Conservation (phyloP, 2,888 invertebrate species). For the Cataglyphis livida region DNA sequence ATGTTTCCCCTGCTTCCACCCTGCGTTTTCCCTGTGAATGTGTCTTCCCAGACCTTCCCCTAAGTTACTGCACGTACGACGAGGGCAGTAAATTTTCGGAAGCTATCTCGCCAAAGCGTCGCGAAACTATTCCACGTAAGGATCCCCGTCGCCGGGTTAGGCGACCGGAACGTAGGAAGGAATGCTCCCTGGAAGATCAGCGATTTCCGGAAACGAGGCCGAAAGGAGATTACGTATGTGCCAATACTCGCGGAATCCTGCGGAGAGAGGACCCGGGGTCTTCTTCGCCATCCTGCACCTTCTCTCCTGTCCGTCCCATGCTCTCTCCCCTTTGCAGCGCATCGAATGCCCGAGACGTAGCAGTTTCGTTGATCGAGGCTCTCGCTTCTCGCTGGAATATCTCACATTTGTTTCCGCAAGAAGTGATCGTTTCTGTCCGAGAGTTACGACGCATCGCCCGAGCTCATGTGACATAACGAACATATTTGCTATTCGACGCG, state of each 20-base stretch:
- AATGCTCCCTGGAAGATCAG: conserved; percentile 70
- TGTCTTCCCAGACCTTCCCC: conserved; percentile 34
- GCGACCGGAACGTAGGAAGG: conserved; percentile 60
- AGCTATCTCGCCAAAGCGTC: conserved; percentile 68
- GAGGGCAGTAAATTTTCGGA: conserved; percentile 72
- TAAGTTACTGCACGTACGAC: conserved; percentile 72
- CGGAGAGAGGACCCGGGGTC: conserved; percentile 21
- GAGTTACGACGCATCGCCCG: conserved; percentile 23
- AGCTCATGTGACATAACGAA: conserved; percentile 59
- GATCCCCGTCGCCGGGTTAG: conserved; percentile 38
- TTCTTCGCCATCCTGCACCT: not conserved
- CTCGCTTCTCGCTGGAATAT: conserved; percentile 69
- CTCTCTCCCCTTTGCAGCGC: conserved; percentile 6
- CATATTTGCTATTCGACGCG: conserved; percentile 67
- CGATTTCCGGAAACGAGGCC: conserved; percentile 74
- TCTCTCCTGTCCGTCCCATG: conserved; percentile 8
- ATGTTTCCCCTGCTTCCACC: conserved; percentile 31
- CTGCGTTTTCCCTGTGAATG: conserved; percentile 1
- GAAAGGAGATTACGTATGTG: conserved; percentile 72
- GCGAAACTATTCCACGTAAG: conserved; percentile 72
- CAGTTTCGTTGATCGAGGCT: conserved; percentile 77
- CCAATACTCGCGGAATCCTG: conserved; percentile 70
- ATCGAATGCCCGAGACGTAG: conserved; percentile 46
- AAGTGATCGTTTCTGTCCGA: conserved; percentile 62
- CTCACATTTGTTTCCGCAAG: conserved; percentile 77